phyloP scores from a whole-genome alignment of 2,113 vertebrate genomes.

The Strix uralensis region DNA sequence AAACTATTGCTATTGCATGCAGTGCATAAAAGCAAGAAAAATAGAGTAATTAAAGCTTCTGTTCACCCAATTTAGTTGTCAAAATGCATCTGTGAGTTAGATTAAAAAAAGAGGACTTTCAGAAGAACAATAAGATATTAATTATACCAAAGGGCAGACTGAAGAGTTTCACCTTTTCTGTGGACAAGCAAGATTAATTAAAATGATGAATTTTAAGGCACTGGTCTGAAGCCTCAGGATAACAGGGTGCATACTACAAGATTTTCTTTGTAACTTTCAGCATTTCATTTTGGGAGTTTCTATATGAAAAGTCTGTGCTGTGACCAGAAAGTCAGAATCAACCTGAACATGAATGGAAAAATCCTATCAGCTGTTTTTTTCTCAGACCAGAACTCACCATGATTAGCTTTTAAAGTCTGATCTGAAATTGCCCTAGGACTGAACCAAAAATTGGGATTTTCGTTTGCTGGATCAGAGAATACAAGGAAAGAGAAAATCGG shows the following conservation, averaged over 20 bases:
- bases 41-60: constrained; percentile 26
- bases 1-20: neutral
- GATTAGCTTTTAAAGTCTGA: neutral
- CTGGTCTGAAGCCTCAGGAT: neutral
- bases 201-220: neutral
- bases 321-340: neutral
- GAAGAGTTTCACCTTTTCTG: constrained; percentile 2
- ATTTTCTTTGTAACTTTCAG: neutral
- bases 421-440: neutral
- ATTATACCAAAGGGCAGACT: constrained; percentile 2
- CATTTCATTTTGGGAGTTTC: neutral
- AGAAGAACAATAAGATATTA: neutral
- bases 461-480: neutral
- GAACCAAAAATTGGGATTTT: neutral
- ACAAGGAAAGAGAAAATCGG: neutral
- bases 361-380: neutral
- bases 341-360: neutral
- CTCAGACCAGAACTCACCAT: neutral
- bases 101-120: neutral
- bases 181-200: neutral
- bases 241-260: neutral
- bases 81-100: neutral
- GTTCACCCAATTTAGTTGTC: neutral
- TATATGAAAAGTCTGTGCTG: neutral
- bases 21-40: constrained; percentile 18